phyloP scores from a whole-genome alignment of 2,113 vertebrate genomes.

The Procavia capensis region DNA sequence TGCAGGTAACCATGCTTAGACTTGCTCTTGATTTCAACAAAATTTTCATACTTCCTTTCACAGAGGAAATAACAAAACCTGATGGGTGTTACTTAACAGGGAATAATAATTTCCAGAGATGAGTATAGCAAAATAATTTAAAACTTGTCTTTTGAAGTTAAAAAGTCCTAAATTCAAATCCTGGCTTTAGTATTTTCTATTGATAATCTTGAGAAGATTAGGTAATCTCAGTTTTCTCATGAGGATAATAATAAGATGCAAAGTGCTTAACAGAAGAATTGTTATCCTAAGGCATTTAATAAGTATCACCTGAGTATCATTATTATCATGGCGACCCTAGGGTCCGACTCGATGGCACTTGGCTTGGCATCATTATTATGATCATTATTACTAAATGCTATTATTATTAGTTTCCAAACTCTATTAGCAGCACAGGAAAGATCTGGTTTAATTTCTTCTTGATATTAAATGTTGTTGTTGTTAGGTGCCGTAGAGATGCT shows the following conservation, averaged over 20 bases:
- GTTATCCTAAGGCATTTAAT: not conserved
- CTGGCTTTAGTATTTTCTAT: not conserved
- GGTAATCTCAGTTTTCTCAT: not conserved
- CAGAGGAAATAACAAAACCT: not conserved
- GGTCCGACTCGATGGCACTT: too few relatives aligned
- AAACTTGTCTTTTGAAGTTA: not conserved
- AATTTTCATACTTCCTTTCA: constrained; percentile 23
- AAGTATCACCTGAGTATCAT: not conserved
- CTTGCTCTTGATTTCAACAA: not conserved
- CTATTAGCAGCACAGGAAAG: not conserved
- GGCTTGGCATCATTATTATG: not conserved
- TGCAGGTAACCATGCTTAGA: not conserved
- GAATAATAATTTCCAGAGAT: not conserved
- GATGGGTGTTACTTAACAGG: not conserved
- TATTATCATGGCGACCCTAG: too few relatives aligned
- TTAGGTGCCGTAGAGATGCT: too few relatives aligned
- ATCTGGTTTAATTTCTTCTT: not conserved
- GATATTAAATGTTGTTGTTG: not conserved
- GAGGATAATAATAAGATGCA: not conserved
- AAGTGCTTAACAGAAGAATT: constrained; percentile 1
- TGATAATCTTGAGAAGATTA: not conserved
- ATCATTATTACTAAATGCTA: not conserved
- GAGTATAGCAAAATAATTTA: not conserved
- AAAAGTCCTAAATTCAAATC: not conserved
- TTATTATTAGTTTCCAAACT: not conserved